Evolutionary conservation across 2,113 vertebrate genomes (phyloP).

Genomic region (Cromileptes altivelis): DNA sequence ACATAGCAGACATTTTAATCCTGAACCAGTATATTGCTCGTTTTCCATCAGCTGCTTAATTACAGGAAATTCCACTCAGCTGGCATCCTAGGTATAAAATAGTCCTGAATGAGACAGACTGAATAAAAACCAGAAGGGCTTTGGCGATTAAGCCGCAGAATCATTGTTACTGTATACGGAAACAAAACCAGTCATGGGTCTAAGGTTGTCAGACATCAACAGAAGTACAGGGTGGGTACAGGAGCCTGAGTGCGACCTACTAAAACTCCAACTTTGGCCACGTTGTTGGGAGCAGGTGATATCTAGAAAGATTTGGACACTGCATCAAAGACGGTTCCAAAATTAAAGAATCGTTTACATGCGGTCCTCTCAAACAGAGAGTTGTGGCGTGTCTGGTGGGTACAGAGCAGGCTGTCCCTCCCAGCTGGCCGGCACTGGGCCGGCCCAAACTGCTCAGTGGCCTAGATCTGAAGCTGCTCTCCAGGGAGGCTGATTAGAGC

Average conservation of each 20-base stretch:
- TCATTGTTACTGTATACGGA: neutral
- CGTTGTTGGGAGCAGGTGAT: neutral
- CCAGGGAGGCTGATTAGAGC: constrained; percentile 84
- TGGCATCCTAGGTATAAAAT: neutral
- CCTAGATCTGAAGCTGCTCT: constrained; percentile 79
- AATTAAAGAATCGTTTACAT: neutral
- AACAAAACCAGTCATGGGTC: neutral
- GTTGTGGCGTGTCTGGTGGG: constrained; percentile 34
- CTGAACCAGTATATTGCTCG: neutral
- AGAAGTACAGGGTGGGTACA: neutral
- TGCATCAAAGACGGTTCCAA: neutral
- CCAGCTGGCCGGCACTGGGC: constrained; percentile 47
- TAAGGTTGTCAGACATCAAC: neutral
- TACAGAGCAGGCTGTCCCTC: constrained; percentile 50
- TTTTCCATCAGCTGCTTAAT: neutral
- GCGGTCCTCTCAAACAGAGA: constrained; percentile 19
- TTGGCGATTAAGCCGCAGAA: neutral
- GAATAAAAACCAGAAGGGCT: neutral
- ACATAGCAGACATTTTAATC: neutral
- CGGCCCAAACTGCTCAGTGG: constrained; percentile 72
- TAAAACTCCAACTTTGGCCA: neutral
- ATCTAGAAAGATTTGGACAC: neutral
- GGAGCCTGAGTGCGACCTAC: neutral
- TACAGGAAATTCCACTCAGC: neutral
- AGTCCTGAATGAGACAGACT: neutral